Base-by-base conservation (phyloP, 2,888 invertebrate genomes). In the Cremastinae sp. region DNA sequence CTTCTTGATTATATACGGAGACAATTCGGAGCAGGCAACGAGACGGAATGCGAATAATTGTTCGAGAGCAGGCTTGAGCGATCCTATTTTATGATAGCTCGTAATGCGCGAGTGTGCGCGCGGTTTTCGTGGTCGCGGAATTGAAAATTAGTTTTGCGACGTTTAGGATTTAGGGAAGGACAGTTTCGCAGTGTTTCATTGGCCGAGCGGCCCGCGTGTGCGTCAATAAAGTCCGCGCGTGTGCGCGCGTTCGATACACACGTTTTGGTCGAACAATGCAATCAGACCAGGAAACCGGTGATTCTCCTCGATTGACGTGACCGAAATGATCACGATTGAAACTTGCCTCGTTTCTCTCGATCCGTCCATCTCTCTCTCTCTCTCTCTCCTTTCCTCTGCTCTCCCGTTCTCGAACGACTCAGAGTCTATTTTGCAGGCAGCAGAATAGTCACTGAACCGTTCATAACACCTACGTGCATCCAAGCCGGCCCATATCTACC, bases 301-400 rank as follows among this genome's bases (percentile, higher is more conserved):
- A 84, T 85, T 83, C 76, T 72, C 78, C 78, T 47, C 82, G 77
- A 84, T 84, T 80, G 83, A 80, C 79, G 74, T 61, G 79, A 75
- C 72, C 71, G 75, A 76, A 61, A 79, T 77, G 78, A 82, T 83
- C 64, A 78, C 79, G 78, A 83, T 71, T 76, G 81, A 83, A 84
- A 85, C 81, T 84, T 81, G 80, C 77, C 70, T 69, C 78, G 51
- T 36, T 47, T 34, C 49, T 38, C 54, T 12, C n/a, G 12, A 0
- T 43, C 38, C 20, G 5, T 20, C 62, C 14, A 20, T 38, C 45
- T 51, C 22, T 22, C 38, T 38, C 14, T 0, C 18, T 18, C 18
- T 16, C 16, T 16, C 49, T 49, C 7, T 14, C 5, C 45, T 12
- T 14, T 45, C n/a, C 49, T 49, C 9, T 5, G n/a, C 20, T 16